A percentile compares a stretch with the other conserved stretches of the same genome.
Conservation (phyloP, 1,140 invertebrate species). For the Probaryconus sp. region DNA sequence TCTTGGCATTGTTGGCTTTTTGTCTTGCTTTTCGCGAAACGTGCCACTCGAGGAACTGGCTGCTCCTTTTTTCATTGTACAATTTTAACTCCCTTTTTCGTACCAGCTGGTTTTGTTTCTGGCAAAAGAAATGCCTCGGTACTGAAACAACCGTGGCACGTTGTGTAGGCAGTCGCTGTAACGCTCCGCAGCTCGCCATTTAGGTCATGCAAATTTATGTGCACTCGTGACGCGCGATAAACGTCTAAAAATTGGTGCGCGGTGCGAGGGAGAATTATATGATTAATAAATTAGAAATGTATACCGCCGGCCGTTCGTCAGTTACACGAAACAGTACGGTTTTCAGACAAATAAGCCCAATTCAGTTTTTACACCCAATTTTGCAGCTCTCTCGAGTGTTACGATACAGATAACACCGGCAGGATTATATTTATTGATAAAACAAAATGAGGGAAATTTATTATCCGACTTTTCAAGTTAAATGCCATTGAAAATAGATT, state of each 20-base stretch:
- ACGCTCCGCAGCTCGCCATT: slow-evolving; percentile 8
- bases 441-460: no score
- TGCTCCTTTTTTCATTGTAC: neutral
- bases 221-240: neutral
- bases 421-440: no score
- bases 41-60: neutral
- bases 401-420: no score
- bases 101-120: no score
- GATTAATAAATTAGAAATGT: slow-evolving; percentile 48
- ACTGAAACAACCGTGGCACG: neutral
- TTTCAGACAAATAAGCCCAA: no score
- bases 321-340: slow-evolving; percentile 34
- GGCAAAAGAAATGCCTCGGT: neutral
- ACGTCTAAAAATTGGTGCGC: slow-evolving; percentile 14
- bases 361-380: no score
- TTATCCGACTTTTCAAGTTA: no score
- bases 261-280: slow-evolving; percentile 2
- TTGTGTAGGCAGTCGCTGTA: neutral
- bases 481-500: no score
- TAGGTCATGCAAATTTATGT: slow-evolving; percentile 32
- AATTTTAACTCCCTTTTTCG: slow-evolving; percentile 12
- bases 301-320: slow-evolving; percentile 28
- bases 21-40: neutral
- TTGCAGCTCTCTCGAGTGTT: no score
- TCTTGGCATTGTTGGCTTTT: neutral